These are phyloP conservation scores for Cheracebus regulus DNA, from an alignment of 2,797 vertebrate species.

Conservation along the genomic window DNA sequence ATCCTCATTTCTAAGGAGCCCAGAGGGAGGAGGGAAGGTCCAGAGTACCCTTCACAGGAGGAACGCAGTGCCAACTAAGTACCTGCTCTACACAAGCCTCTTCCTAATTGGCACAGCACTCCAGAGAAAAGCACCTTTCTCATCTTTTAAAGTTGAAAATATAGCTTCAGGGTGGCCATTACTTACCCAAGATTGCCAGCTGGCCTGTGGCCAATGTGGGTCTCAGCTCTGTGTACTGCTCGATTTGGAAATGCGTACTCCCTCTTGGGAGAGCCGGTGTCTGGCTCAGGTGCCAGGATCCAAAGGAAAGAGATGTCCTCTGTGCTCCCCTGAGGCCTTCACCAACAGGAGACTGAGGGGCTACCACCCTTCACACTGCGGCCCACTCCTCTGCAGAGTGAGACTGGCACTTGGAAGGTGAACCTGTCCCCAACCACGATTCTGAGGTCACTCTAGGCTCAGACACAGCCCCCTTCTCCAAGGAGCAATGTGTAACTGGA, in stretches of 20 bases:
- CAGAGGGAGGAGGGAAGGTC: neutral
- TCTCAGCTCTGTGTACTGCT: neutral
- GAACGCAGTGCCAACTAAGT: accelerated
- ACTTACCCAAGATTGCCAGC: neutral
- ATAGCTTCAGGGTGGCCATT: too few relatives aligned
- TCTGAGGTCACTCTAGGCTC: neutral
- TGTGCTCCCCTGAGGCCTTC: too few relatives aligned
- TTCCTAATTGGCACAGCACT: neutral
- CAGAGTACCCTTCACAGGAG: neutral
- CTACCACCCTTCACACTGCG: neutral
- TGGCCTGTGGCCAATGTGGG: neutral
- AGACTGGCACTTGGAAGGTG: neutral
- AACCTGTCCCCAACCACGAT: neutral
- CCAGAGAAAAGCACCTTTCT: neutral
- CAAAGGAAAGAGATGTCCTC: neutral
- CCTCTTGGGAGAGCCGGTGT: accelerated
- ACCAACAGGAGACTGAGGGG: neutral
- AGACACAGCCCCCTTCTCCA: neutral
- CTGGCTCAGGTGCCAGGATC: accelerated
- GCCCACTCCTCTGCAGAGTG: too few relatives aligned
- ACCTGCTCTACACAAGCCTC: too few relatives aligned
- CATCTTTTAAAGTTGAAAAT: neutral
- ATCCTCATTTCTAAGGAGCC: neutral
- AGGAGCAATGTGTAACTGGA: neutral
- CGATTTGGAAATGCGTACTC: accelerated